Evolutionary conservation across 2,888 invertebrate species (phyloP), one percentile per base, ranked within the genome.

Genomic region (Lumbricus terrestris): DNA sequence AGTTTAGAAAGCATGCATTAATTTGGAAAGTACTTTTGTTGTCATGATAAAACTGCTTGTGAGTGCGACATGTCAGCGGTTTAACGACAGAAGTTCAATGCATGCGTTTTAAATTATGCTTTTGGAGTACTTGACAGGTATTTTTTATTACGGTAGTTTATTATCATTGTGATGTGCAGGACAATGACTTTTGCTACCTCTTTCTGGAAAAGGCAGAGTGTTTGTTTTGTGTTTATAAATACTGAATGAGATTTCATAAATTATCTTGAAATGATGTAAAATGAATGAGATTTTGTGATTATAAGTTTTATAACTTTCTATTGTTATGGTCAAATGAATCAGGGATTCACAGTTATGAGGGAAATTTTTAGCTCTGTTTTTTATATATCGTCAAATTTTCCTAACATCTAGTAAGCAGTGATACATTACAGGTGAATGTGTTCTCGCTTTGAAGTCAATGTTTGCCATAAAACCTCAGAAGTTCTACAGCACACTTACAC

Each of bases 371-470:
- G 18, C 18, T 47, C 47, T 15, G 15, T 16, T 3, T 47, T 47
- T 47, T 47, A 47, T 47, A 23, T 47, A 23, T 47, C 1, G 8
- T 47, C 20, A 47, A 47, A 47, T 47, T 47, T 69, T 3, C n/a
- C n/a, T 8, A 16, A n/a, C 29, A 8, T n/a, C 29, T 69, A n/a
- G n/a, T n/a, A 0, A n/a, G 69, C n/a, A 29, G 69, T 69, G 69
- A 29, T 11, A 69, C 69, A n/a, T 47, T 88, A 2, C 92, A 94
- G 94, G 94, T 38, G 94, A 94, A 91, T 94, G 94, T 93, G 94
- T 94, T 16, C 90, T 95, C 34, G 92, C 94, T 11, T 91, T 95
- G 91, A 94, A 94, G 91, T 92, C 93, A 34, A 94, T 94, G 93
- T 94, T 94, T 92, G 92, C 93, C n/a, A 90, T 92, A 33, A 93